phyloP scores from a whole-genome alignment of 2,113 vertebrate species.

The Bothrops jararaca region DNA sequence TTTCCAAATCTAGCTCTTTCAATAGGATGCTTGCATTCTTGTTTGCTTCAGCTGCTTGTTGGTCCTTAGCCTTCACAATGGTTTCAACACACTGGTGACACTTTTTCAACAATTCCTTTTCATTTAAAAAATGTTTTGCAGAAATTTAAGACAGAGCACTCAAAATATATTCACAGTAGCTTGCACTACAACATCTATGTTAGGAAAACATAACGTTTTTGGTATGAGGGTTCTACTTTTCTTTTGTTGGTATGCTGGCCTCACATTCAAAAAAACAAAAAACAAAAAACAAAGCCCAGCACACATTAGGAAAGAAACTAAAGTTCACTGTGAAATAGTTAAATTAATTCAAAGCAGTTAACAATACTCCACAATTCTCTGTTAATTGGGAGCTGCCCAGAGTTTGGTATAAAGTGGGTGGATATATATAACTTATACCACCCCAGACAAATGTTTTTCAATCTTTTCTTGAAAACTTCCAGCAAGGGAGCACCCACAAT shows the following conservation, averaged over 20 bases:
- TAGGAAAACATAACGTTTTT: background rate
- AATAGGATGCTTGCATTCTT: conserved; percentile 97
- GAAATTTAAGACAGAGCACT: background rate
- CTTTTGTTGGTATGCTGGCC: background rate
- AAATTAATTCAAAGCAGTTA: background rate
- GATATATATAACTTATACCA: no score
- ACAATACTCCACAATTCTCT: background rate
- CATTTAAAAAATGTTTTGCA: conserved; percentile 37
- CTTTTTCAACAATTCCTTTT: conserved; percentile 94
- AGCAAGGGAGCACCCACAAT: no score
- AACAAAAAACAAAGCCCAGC: background rate
- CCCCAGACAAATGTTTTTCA: no score
- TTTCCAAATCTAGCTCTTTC: conserved; percentile 96
- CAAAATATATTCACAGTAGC: background rate
- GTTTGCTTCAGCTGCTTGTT: conserved; percentile 98
- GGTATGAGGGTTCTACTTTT: background rate
- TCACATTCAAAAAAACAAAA: background rate
- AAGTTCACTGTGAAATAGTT: background rate
- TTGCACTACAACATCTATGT: background rate
- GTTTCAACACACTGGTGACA: conserved; percentile 99
- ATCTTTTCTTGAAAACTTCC: no score
- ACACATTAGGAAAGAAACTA: background rate
- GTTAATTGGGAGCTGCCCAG: no score
- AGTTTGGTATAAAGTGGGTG: no score
- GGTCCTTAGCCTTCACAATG: conserved; percentile 99